Evolutionary conservation across 2,797 vertebrate genomes (phyloP).

Genomic region (Thamnophis elegans): DNA sequence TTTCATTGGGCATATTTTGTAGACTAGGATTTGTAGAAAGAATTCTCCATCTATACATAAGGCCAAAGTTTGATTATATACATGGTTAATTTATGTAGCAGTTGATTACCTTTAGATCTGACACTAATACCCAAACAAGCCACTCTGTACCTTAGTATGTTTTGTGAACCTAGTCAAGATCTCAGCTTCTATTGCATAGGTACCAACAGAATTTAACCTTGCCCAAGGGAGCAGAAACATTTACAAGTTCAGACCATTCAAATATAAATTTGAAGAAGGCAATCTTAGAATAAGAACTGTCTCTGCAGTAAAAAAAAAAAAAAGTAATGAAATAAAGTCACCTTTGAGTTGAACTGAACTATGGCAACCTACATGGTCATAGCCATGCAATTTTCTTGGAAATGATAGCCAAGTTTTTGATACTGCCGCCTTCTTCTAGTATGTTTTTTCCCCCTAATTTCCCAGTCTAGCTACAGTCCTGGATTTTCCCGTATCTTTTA

Average conservation of each 20-base stretch:
- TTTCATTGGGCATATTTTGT: not conserved
- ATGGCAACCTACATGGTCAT: not conserved
- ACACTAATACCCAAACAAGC: not conserved
- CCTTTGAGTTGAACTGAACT: not conserved
- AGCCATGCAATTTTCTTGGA: not conserved
- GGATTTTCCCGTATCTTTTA: not conserved
- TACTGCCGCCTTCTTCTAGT: not conserved
- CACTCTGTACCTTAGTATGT: not conserved
- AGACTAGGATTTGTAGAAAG: not conserved
- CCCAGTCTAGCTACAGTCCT: not conserved
- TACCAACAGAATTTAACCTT: not conserved
- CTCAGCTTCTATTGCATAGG: not conserved
- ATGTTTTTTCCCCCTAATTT: not conserved
- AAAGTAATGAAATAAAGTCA: not conserved
- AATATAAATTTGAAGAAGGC: not conserved
- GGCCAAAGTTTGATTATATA: not conserved
- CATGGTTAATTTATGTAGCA: not conserved
- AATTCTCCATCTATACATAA: not conserved
- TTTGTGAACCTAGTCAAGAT: not conserved
- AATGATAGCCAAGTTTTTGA: not conserved
- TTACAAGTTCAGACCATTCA: not conserved
- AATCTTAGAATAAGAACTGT: not conserved
- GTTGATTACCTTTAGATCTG: not conserved
- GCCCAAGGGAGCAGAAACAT: not conserved
- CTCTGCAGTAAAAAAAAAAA: not conserved